Conservation (phyloP, 2,888 invertebrate genomes). For the Tenthredo notha region DNA sequence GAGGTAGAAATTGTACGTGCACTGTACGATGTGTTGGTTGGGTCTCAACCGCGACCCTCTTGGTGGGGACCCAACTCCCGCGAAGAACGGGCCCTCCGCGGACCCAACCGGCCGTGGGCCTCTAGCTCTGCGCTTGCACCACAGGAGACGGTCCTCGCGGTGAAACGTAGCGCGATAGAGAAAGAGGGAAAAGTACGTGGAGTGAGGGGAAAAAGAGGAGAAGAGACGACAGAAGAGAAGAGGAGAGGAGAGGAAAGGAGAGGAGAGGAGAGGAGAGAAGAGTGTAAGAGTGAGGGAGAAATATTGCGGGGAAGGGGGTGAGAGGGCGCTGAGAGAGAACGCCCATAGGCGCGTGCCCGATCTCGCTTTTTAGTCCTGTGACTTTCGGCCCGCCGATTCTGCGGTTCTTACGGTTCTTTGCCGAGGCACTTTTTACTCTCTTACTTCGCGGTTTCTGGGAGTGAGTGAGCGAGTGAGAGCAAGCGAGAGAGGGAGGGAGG, state of each 20-base stretch:
- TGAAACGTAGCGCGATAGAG: slow-evolving; percentile 59
- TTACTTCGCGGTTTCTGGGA: background rate
- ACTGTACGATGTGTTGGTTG: slow-evolving; percentile 56
- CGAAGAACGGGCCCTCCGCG: slow-evolving; percentile 51
- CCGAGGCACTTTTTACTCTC: background rate
- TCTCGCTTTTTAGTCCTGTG: slow-evolving; percentile 51
- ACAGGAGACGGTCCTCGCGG: slow-evolving; percentile 53
- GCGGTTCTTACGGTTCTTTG: slow-evolving; percentile 51
- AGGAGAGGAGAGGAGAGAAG: slow-evolving; percentile 41
- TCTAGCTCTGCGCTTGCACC: slow-evolving; percentile 63
- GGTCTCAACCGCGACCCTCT: slow-evolving; percentile 47
- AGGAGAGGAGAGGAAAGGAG: slow-evolving; percentile 44
- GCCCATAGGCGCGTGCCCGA: slow-evolving; percentile 57
- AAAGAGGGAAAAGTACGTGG: slow-evolving; percentile 52
- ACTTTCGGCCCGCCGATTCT: slow-evolving; percentile 49
- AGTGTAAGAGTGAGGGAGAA: slow-evolving; percentile 48
- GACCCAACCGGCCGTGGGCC: slow-evolving; percentile 61
- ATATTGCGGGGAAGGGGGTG: slow-evolving; percentile 59
- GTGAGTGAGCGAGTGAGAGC: background rate
- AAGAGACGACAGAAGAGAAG: slow-evolving; percentile 27
- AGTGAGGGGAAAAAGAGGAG: slow-evolving; percentile 36
- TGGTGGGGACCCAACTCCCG: slow-evolving; percentile 52
- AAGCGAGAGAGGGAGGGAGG: background rate
- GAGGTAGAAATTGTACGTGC: slow-evolving; percentile 71
- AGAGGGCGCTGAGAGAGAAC: slow-evolving; percentile 60